These are phyloP conservation scores for Habropoda laboriosa DNA, from an alignment of 1,140 invertebrate species.

Conservation along the genomic window DNA sequence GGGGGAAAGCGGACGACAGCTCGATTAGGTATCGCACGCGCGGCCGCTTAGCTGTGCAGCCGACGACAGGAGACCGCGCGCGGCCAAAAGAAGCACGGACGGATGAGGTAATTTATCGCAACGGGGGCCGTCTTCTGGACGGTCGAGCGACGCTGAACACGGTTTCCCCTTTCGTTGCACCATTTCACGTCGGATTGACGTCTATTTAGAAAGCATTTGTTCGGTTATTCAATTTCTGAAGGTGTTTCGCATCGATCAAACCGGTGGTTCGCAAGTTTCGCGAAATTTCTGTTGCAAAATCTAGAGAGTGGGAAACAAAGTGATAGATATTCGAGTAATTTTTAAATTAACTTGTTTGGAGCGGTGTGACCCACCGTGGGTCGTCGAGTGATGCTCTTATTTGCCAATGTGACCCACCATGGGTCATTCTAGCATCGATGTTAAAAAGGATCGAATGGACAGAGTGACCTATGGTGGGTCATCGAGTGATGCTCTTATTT, in stretches of 20 bases:
- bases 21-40: slow-evolving; percentile 42
- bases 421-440: too few relatives aligned
- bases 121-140: slow-evolving; percentile 21
- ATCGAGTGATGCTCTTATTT: too few relatives aligned
- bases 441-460: too few relatives aligned
- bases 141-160: slow-evolving; percentile 24
- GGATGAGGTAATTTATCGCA: slow-evolving; percentile 35
- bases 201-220: background rate
- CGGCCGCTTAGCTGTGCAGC: slow-evolving; percentile 18
- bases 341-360: too few relatives aligned
- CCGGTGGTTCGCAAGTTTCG: too few relatives aligned
- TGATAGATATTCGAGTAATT: too few relatives aligned
- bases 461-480: too few relatives aligned
- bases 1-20: slow-evolving; percentile 44
- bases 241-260: background rate
- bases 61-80: background rate
- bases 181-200: background rate
- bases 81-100: slow-evolving; percentile 27
- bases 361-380: too few relatives aligned
- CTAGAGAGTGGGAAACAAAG: too few relatives aligned
- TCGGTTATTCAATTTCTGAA: background rate
- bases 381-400: too few relatives aligned
- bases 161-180: background rate
- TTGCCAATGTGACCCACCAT: too few relatives aligned
- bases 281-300: too few relatives aligned